Evolutionary conservation across 2,888 invertebrate genomes (phyloP), one percentile per base, ranked within the genome.

Genomic region (Tipula vernalis): DNA sequence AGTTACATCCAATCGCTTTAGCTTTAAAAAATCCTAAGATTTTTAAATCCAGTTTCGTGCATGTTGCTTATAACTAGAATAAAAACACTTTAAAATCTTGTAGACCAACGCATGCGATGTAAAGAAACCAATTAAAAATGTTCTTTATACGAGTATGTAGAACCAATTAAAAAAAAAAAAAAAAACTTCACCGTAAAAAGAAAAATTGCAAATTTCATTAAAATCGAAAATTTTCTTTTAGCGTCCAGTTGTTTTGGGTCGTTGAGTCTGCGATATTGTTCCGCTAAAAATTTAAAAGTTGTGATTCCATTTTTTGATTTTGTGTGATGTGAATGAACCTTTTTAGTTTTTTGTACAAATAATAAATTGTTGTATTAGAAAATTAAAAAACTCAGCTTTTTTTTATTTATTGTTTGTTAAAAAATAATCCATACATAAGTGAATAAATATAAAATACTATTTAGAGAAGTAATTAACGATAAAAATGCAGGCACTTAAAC

Each of bases 401-500:
- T 6, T 15, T 28, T 18, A 15, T 15, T 57, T 15, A 12, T 57
- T 12, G 8, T 57, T 57, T 57, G 15, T 15, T 28, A 28, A 28
- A 28, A 28, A 28, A 28, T 15, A 57, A 15, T 57, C 15, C 10
- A 86, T 28, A 28, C 28, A 28, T 1, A 1, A 87, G 28, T 86
- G 71, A 47, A 5, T 41, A 86, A 39, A 39, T 3, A 6, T 6
- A 39, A 4, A 39, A 39, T 39, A 39, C 39, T 39, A 39, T 39
- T 39, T 39, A 39, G 5, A 85, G 47, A 87, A 86, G 36, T 36
- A 86, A 87, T 86, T 86, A 15, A 57, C 10, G 12, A 4, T 42
- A 47, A 89, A 89, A 89, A 92, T 91, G 91, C 91, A 92, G 88
- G 91, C 91, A 87, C 89, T 91, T 87, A 91, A 91, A 89, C 90